phyloP scores from a whole-genome alignment of 1,140 invertebrate genomes.

The Listronotus bonariensis region DNA sequence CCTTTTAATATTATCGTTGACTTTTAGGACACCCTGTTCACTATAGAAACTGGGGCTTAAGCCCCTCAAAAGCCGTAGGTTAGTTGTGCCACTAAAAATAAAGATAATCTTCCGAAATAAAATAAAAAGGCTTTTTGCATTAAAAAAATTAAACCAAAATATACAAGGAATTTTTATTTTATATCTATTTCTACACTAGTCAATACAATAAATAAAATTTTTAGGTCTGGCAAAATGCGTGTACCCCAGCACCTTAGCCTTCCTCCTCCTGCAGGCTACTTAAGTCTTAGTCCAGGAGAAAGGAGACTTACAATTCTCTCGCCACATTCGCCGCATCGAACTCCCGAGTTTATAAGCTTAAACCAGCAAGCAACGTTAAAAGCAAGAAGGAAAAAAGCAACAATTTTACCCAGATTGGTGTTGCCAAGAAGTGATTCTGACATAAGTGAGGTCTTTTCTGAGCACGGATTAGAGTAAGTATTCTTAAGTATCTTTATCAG shows the following conservation, averaged over 20 bases:
- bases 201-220: too few species aligned
- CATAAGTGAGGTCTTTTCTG: constrained; percentile 64
- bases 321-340: constrained; percentile 70
- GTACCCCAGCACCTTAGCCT: constrained; percentile 71
- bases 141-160: too few species aligned
- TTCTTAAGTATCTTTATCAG: constrained; percentile 3
- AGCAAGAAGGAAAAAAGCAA: constrained; percentile 70
- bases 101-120: too few species aligned
- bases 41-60: too few species aligned
- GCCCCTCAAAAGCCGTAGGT: too few species aligned
- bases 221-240: constrained; percentile 60
- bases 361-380: constrained; percentile 63
- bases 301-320: constrained; percentile 72
- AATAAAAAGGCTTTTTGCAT: too few species aligned
- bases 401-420: constrained; percentile 75
- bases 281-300: constrained; percentile 61
- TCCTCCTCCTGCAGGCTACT: constrained; percentile 61
- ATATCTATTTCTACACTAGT: too few species aligned
- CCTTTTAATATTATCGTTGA: too few species aligned
- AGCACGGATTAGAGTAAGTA: constrained; percentile 67
- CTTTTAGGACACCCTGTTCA: too few species aligned
- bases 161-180: too few species aligned
- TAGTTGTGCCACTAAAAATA: too few species aligned
- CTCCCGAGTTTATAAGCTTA: constrained; percentile 65
- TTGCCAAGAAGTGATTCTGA: constrained; percentile 73